A percentile compares a stretch with the other conserved stretches of the same genome.
phyloP scores from a whole-genome alignment of 2,888 invertebrate species.

The Polylopha cassiicola region DNA sequence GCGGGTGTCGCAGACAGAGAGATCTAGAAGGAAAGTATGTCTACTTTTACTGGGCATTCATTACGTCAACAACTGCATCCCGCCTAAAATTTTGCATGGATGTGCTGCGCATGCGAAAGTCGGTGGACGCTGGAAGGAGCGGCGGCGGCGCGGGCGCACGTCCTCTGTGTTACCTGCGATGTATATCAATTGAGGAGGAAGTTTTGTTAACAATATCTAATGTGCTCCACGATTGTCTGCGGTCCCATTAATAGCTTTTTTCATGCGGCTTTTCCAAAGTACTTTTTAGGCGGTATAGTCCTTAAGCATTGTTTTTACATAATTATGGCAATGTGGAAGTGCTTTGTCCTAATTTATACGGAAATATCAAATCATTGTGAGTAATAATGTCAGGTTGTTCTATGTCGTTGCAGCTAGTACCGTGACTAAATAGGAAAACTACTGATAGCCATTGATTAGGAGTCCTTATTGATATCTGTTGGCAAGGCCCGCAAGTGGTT shows the following conservation, averaged over 20 bases:
- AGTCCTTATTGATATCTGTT: constrained; percentile 45
- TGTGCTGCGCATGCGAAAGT: constrained; percentile 71
- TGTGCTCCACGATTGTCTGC: constrained; percentile 63
- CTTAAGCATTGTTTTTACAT: constrained; percentile 60
- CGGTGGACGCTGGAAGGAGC: constrained; percentile 36
- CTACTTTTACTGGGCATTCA: constrained; percentile 57
- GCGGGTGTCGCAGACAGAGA: constrained; percentile 52
- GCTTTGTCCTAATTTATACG: too few species aligned
- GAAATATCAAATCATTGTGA: too few species aligned
- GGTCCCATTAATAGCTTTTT: constrained; percentile 70
- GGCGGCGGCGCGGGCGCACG: constrained; percentile 58
- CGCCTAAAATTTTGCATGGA: constrained; percentile 76
- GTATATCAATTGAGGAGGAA: constrained; percentile 75
- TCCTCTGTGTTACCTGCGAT: constrained; percentile 70
- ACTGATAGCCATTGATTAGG: constrained; percentile 2
- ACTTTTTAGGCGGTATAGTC: constrained; percentile 43
- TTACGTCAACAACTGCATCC: constrained; percentile 70
- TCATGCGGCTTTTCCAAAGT: constrained; percentile 50
- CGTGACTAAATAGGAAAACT: constrained; percentile 13
- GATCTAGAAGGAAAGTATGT: constrained; percentile 55
- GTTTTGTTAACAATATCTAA: constrained; percentile 78
- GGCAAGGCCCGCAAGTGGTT: constrained; percentile 46
- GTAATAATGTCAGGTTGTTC: too few species aligned
- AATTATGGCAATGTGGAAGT: constrained; percentile 64
- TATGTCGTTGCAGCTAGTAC: too few species aligned